Percentiles rank a stretch among this genome's conserved stretches.
These are phyloP conservation scores for Drosophila phalerata DNA, from an alignment of 2,888 invertebrate genomes.

Conservation along the genomic window DNA sequence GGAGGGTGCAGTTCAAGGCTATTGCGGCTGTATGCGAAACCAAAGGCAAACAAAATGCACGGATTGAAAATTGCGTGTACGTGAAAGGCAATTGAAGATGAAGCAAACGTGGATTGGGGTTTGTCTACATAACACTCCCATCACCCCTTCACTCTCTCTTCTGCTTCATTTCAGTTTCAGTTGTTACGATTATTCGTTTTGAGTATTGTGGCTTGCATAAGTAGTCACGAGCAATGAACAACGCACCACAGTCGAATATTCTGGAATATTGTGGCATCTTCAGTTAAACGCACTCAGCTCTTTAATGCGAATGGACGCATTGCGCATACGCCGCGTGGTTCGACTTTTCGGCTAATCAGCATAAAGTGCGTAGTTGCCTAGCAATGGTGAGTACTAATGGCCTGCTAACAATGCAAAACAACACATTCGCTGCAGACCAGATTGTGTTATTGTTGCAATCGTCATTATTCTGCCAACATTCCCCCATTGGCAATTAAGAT, in stretches of 20 bases:
- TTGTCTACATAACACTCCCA: background rate
- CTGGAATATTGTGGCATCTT: background rate
- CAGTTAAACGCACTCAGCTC: constrained; percentile 10
- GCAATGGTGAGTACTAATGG: constrained; percentile 12
- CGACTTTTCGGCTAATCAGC: constrained; percentile 11
- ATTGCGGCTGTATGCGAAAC: constrained; percentile 4
- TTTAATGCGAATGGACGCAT: background rate
- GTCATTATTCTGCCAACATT: background rate
- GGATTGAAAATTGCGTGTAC: constrained; percentile 49
- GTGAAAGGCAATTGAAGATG: constrained; percentile 15
- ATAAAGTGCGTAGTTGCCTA: constrained; percentile 14
- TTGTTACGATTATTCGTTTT: background rate
- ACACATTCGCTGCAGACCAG: background rate
- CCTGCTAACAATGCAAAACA: constrained; percentile 8
- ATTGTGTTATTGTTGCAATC: background rate
- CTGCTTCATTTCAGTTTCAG: background rate
- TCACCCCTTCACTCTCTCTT: background rate
- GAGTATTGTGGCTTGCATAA: constrained; percentile 5
- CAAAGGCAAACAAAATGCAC: constrained; percentile 22
- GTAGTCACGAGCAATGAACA: background rate
- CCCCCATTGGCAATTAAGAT: background rate
- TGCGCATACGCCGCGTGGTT: constrained; percentile 21
- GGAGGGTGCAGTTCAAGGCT: constrained; percentile 32
- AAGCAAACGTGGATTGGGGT: constrained; percentile 6
- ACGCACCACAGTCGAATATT: constrained; percentile 4